Conservation (phyloP, 2,888 invertebrate genomes). For the Apamea epomidion region DNA sequence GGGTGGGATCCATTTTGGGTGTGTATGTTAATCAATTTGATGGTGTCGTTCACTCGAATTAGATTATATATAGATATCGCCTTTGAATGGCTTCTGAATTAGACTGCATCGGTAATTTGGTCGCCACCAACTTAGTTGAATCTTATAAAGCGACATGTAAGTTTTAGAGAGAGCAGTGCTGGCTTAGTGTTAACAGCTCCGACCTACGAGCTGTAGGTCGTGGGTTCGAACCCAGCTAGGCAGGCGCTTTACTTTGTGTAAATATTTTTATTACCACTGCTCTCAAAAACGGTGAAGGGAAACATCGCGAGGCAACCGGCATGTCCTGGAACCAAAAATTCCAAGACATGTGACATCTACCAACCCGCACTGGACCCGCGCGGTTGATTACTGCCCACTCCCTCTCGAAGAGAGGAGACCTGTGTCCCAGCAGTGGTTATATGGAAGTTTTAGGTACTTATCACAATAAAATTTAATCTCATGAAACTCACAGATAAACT, state of each 20-base stretch:
- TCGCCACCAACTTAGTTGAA: background rate
- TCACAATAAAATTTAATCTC: background rate
- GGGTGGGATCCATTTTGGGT: constrained; percentile 25
- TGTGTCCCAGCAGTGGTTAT: background rate
- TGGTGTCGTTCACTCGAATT: constrained; percentile 39
- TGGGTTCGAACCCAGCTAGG: no score
- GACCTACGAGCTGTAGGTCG: no score
- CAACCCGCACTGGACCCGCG: no score
- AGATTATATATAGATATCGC: constrained; percentile 8
- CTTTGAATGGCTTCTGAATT: constrained; percentile 22
- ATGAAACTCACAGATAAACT: background rate
- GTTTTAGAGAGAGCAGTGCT: no score
- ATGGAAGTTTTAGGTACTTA: background rate
- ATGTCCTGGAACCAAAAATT: no score
- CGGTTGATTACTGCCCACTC: background rate
- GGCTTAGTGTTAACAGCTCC: no score
- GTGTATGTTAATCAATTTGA: constrained; percentile 34
- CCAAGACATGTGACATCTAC: no score
- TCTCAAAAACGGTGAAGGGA: no score
- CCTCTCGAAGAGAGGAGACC: background rate
- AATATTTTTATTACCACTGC: no score
- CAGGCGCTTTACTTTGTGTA: no score
- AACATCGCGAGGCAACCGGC: no score
- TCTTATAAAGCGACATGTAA: no score
- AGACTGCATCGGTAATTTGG: background rate